A percentile compares a stretch with the other conserved stretches of the same genome.
Conservation (phyloP, 2,797 vertebrate species). For the Denticeps clupeoides region DNA sequence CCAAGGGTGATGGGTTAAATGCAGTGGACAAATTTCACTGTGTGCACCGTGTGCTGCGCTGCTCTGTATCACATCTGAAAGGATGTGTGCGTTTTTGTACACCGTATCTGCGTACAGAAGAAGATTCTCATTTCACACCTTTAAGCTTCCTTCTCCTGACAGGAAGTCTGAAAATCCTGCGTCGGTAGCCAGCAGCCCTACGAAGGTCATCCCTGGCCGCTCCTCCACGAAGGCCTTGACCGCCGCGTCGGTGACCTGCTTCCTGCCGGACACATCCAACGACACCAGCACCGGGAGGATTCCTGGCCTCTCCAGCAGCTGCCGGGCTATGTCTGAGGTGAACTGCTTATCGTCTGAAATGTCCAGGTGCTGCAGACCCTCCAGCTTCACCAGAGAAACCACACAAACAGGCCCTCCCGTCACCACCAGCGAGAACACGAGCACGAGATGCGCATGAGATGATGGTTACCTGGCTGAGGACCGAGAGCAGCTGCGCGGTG, state of each 20-base stretch:
- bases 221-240: conserved; percentile 81
- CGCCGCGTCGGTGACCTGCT: conserved; percentile 85
- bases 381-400: conserved; percentile 23
- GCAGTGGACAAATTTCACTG: too few species aligned
- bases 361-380: conserved; percentile 76
- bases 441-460: not conserved
- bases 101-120: too few species aligned
- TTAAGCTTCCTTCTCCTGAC: conserved; percentile 83
- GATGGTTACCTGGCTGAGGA: conserved; percentile 44
- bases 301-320: conserved; percentile 79
- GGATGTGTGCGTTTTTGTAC: too few species aligned
- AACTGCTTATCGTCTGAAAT: conserved; percentile 99
- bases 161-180: conserved; percentile 93
- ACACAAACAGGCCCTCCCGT: too few species aligned
- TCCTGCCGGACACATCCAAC: conserved; percentile 88
- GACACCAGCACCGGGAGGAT: conserved; percentile 83
- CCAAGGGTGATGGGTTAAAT: too few species aligned
- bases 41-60: too few species aligned
- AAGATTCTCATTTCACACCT: conserved; percentile 61
- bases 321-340: conserved; percentile 91
- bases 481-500: conserved; percentile 82
- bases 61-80: too few species aligned
- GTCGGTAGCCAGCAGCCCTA: conserved; percentile 90
- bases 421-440: not conserved
- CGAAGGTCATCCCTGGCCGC: conserved; percentile 88